Evolutionary conservation across 2,113 vertebrate genomes (phyloP), one percentile per base, ranked within the genome.

Genomic region (Cyanoderma ruficeps): DNA sequence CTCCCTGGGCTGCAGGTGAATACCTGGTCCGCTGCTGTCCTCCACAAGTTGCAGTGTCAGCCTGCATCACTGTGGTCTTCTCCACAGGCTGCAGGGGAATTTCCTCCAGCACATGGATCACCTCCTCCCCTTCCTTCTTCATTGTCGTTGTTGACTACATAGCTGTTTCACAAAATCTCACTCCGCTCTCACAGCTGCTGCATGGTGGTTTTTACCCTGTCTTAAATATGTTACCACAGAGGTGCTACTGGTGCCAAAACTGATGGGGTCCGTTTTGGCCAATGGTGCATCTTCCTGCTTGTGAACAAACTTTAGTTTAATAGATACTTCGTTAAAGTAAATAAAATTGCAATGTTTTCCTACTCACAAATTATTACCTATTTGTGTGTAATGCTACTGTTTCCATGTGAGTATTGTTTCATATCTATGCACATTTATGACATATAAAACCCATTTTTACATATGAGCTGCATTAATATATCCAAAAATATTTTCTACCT

Each of bases 171-270:
- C 35, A 21, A 9, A 49, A 35, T 85, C 31, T 85, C 13, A 31
- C 13, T 44, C 4, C 5, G 41, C 6, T 87, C 49, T 50, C 53
- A 46, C 12, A 74, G 14, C 11, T 60, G 13, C 22, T 80, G 37
- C 33, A 46, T 18, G 37, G 10, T 2, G 1, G 1, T 57, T 89
- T 68, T 68, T 30, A 59, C 15, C 1, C 12, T 76, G 67, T 67
- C 47, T 61, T 49, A 59, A 68, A 68, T 20, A 49, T 0, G 0
- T 21, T 52, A 30, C 44, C 4, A 3, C 47, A 59, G 24, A 83
- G 2, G 7, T 77, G 24, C 59, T 49, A 33, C 6, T 0, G 1
- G n/a, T 18, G 25, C 25, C 2, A 57, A 57, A 57, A 1, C 4
- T 46, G 17, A 21, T 28, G 9, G 59, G 14, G 19, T 59, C 20